phyloP scores from a whole-genome alignment of 2,888 invertebrate genomes.

The Onchidella celtica region DNA sequence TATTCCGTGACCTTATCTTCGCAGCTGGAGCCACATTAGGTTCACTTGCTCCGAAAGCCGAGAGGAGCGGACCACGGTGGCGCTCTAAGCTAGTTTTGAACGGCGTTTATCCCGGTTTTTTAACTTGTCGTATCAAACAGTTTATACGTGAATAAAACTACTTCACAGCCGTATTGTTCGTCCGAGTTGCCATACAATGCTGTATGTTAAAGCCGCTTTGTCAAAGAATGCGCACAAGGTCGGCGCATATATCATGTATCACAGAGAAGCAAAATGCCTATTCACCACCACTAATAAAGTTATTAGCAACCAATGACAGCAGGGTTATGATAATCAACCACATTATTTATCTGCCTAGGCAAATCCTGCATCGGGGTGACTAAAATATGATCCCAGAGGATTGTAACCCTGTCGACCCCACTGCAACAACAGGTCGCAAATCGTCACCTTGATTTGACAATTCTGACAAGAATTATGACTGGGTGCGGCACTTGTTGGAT shows the following conservation, averaged over 20 bases:
- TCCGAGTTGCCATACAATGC: too few species aligned
- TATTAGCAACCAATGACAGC: neutral
- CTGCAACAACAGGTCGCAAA: too few species aligned
- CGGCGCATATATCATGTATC: too few species aligned
- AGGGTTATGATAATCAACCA: neutral
- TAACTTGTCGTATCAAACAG: neutral
- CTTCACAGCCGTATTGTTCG: too few species aligned
- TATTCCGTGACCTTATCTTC: constrained; percentile 31
- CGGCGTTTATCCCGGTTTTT: neutral
- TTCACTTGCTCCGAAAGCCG: constrained; percentile 16
- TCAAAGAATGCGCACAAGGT: too few species aligned
- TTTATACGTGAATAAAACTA: too few species aligned
- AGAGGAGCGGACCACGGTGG: neutral
- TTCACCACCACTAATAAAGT: neutral
- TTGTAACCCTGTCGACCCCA: too few species aligned
- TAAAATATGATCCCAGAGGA: too few species aligned
- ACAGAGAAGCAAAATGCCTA: neutral
- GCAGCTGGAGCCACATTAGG: constrained; percentile 21
- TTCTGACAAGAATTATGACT: too few species aligned
- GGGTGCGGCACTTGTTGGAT: too few species aligned
- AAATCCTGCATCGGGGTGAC: neutral
- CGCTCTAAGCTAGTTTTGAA: constrained; percentile 17
- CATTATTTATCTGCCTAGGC: neutral
- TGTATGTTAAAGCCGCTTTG: too few species aligned
- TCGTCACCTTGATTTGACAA: too few species aligned